Percentiles rank a stretch among this genome's conserved stretches.
Conservation (phyloP, 2,797 vertebrate species). For the Lerista edwardsae region DNA sequence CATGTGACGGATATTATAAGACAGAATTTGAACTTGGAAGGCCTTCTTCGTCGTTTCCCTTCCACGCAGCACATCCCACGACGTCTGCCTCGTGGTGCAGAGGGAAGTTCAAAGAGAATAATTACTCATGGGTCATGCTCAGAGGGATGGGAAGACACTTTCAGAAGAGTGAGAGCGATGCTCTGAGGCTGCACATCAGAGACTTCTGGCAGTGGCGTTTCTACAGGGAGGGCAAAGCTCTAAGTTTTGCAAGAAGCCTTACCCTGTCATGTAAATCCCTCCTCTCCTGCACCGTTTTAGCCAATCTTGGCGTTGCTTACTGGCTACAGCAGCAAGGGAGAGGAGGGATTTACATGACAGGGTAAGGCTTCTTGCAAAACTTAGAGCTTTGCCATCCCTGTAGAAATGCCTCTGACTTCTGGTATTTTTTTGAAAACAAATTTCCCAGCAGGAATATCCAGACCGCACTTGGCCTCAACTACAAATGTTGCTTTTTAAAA, state of each 20-base stretch:
- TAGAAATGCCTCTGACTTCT: no score
- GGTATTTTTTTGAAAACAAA: not conserved
- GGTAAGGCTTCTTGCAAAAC: no score
- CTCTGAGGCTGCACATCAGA: constrained; percentile 2
- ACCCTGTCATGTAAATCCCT: no score
- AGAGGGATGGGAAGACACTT: constrained; percentile 1
- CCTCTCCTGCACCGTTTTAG: no score
- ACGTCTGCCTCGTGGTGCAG: not conserved
- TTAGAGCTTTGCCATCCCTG: no score
- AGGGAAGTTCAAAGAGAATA: constrained; percentile 14
- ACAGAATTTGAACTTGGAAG: not conserved
- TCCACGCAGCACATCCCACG: not conserved
- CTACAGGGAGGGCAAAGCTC: no score
- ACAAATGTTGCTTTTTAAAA: not conserved
- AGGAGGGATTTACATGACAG: no score
- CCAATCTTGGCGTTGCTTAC: no score
- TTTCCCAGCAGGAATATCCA: constrained; percentile 7
- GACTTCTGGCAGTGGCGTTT: no score
- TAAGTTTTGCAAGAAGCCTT: no score
- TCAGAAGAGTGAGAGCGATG: not conserved
- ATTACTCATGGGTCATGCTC: not conserved
- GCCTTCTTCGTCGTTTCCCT: not conserved
- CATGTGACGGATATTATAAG: not conserved
- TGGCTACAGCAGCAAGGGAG: no score
- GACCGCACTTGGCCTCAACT: not conserved